These are phyloP conservation scores for Lamproptera curius DNA, from an alignment of 2,888 invertebrate species.

Conservation along the genomic window DNA sequence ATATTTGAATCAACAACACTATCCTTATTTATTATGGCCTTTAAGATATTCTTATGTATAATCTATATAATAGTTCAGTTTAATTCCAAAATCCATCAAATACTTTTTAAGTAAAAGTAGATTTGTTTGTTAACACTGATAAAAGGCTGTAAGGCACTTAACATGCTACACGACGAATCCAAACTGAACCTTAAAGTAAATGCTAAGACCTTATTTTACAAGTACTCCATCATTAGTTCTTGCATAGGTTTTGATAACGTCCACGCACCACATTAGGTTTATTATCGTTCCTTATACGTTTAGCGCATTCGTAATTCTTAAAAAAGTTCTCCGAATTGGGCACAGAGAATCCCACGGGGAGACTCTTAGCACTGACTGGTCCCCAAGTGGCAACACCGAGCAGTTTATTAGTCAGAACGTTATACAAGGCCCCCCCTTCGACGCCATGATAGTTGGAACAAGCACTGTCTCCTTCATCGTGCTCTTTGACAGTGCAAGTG, in stretches of 20 bases:
- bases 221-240: slow-evolving; percentile 13
- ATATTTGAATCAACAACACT: too few relatives aligned
- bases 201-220: too few relatives aligned
- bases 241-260: slow-evolving; percentile 43
- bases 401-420: slow-evolving; percentile 32
- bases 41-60: too few relatives aligned
- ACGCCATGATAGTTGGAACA: slow-evolving; percentile 45
- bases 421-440: slow-evolving; percentile 45
- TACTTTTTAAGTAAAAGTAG: too few relatives aligned
- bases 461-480: slow-evolving; percentile 10
- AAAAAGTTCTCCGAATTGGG: slow-evolving; percentile 45
- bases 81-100: too few relatives aligned
- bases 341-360: slow-evolving; percentile 54
- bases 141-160: too few relatives aligned
- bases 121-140: too few relatives aligned
- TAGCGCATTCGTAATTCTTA: slow-evolving; percentile 45
- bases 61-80: too few relatives aligned
- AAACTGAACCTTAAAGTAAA: too few relatives aligned
- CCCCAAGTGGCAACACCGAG: slow-evolving; percentile 59
- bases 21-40: too few relatives aligned
- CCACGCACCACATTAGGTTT: not conserved
- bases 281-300: slow-evolving; percentile 35
- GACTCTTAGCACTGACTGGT: slow-evolving; percentile 22
- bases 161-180: too few relatives aligned
- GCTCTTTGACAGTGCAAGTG: slow-evolving; percentile 37